Conservation (phyloP, 2,113 vertebrate genomes). For the Callorhinus ursinus region DNA sequence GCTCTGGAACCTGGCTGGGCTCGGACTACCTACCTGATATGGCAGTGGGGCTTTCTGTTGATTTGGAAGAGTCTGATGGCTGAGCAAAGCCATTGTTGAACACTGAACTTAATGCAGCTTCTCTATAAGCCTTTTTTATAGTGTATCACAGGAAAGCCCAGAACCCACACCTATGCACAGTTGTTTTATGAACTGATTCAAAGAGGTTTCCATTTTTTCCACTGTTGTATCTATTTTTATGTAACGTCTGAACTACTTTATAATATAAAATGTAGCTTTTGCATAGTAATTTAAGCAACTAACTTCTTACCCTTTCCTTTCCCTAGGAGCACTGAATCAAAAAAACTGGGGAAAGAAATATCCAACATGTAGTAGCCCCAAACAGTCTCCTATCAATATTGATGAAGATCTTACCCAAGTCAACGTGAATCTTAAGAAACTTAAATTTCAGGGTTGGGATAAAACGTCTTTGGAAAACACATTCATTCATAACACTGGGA, state of each 20-base stretch:
- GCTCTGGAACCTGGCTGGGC: neutral
- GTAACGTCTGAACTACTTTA: neutral
- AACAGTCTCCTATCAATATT: conserved; percentile 97
- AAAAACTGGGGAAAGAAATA: conserved; percentile 97
- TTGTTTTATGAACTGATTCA: neutral
- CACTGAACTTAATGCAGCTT: neutral
- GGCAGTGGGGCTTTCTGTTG: neutral
- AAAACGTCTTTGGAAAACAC: conserved; percentile 86
- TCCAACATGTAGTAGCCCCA: conserved; percentile 95
- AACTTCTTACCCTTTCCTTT: neutral
- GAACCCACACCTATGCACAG: neutral
- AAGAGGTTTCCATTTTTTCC: neutral
- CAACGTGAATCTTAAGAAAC: conserved; percentile 94
- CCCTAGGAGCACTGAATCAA: conserved; percentile 94
- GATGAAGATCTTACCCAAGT: conserved; percentile 95
- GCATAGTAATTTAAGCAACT: neutral
- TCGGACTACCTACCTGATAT: neutral
- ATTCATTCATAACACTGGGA: conserved; percentile 95
- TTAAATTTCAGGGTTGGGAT: conserved; percentile 94
- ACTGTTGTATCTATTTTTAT: neutral
- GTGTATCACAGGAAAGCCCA: neutral
- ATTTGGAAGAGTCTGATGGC: neutral
- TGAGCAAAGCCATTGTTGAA: neutral
- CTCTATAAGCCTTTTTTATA: neutral
- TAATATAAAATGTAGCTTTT: conserved; percentile 18